These are phyloP conservation scores for Caenorhabditis elegans DNA, from an alignment of 1,140 invertebrate genomes.

Conservation along the genomic window WBcel235 BX284602.5:548001-548500, in stretches of 20 bases:
- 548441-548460: too few relatives aligned
- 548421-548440: background rate
- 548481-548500: too few relatives aligned
- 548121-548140: conserved; percentile 19
- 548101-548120: conserved; percentile 37
- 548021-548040: too few relatives aligned
- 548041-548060: background rate
- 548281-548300: conserved; percentile 44
- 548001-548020: background rate
- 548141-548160: background rate
- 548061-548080: conserved; percentile 45
- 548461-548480: too few relatives aligned
- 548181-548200: conserved; percentile 37
- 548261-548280: conserved; percentile 44
- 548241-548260: conserved; percentile 34
- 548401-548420: background rate
- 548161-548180: conserved; percentile 34
- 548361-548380: conserved; percentile 40
- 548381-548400: conserved; percentile 40
- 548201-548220: conserved; percentile 47
- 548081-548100: conserved; percentile 37
- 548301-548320: conserved; percentile 43
- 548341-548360: conserved; percentile 41
- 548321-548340: conserved; percentile 45
- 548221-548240: conserved; percentile 30